Evolutionary conservation across 30 jellyfish, hydroid and myxozoan species (phyloP).

Genomic region (Rhopilema esculentum): DNA sequence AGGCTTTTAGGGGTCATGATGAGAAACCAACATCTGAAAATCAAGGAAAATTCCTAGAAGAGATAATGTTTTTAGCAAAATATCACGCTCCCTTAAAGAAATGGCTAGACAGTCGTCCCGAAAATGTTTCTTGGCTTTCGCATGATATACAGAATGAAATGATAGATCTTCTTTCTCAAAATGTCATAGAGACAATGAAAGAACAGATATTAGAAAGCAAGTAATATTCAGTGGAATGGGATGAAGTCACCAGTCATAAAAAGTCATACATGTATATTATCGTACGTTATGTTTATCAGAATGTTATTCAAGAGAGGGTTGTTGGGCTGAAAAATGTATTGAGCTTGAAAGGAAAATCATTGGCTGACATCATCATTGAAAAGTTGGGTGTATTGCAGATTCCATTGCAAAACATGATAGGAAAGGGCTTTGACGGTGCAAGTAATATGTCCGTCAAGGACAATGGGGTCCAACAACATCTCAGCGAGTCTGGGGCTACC

Average conservation of each 20-base stretch:
- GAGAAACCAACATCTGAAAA: slow-evolving; percentile 30
- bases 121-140: slow-evolving; percentile 40
- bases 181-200: slow-evolving; percentile 10
- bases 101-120: slow-evolving; percentile 53
- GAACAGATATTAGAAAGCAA: slow-evolving; percentile 19
- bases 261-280: slow-evolving; percentile 34
- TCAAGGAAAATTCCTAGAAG: slow-evolving; percentile 54
- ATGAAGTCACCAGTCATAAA: slow-evolving; percentile 55
- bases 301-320: slow-evolving; percentile 34
- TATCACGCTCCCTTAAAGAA: slow-evolving; percentile 29
- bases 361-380: slow-evolving; percentile 37
- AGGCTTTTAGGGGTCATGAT: slow-evolving; percentile 52
- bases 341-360: slow-evolving; percentile 43
- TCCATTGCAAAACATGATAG: slow-evolving; percentile 42
- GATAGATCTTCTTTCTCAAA: slow-evolving; percentile 10
- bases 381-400: slow-evolving; percentile 20
- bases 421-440: slow-evolving; percentile 8
- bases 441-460: slow-evolving; percentile 33
- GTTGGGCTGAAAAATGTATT: slow-evolving; percentile 31
- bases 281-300: slow-evolving; percentile 19
- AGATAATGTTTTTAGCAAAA: slow-evolving; percentile 37
- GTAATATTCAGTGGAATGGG: slow-evolving; percentile 43
- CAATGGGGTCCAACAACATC: slow-evolving; percentile 46
- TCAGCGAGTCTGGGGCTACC: slow-evolving; percentile 45
- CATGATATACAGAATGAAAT: slow-evolving; percentile 33